phyloP scores from a whole-genome alignment of 2,113 vertebrate genomes.

The Formicarius rufipectus region DNA sequence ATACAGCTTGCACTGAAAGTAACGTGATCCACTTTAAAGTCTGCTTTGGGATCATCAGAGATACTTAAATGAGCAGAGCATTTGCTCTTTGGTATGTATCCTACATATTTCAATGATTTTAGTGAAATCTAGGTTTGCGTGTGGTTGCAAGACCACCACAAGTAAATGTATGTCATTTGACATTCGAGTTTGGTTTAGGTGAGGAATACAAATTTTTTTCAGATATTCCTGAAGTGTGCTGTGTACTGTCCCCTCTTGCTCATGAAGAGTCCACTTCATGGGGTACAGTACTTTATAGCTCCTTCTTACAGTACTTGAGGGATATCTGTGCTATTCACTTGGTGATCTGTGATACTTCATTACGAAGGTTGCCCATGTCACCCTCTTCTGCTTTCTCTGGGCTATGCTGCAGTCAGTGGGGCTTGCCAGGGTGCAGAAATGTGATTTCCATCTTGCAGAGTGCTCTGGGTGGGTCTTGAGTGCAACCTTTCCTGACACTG shows the following conservation, averaged over 20 bases:
- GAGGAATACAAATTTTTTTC: rapidly evolving
- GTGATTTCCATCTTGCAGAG: background rate
- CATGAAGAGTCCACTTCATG: rapidly evolving
- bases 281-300: background rate
- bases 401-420: background rate
- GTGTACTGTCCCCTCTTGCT: no score
- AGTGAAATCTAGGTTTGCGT: background rate
- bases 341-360: background rate
- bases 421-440: background rate
- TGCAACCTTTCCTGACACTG: rapidly evolving
- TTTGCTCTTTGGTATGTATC: background rate
- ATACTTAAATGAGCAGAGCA: background rate
- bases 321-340: rapidly evolving
- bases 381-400: background rate
- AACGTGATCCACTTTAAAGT: background rate
- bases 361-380: rapidly evolving
- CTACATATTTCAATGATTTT: background rate
- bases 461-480: background rate
- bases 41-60: background rate
- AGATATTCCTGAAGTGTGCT: background rate
- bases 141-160: background rate
- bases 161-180: rapidly evolving
- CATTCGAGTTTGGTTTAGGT: background rate
- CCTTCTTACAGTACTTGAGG: background rate
- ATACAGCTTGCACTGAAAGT: background rate